Evolutionary conservation across 2,888 invertebrate species (phyloP).

Genomic region (Invenusta paracnida): DNA sequence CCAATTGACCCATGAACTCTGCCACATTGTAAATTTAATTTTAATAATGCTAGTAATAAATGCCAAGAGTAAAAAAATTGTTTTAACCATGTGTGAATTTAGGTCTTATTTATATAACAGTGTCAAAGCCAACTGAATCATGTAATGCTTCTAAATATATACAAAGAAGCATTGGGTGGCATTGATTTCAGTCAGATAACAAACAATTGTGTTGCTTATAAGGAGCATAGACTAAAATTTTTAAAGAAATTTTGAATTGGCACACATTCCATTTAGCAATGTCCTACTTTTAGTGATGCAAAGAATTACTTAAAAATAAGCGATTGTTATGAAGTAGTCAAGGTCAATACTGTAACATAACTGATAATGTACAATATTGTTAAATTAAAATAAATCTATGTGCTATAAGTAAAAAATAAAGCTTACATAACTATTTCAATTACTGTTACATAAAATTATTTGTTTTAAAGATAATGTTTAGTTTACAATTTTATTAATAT

Average conservation of each 20-base stretch:
- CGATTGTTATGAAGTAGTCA: too few species aligned
- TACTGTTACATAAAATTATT: too few species aligned
- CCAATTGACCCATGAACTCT: background rate
- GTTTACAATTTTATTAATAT: too few species aligned
- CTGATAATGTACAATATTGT: too few species aligned
- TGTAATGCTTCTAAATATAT: background rate
- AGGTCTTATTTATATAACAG: background rate
- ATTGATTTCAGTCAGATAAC: background rate
- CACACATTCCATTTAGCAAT: too few species aligned
- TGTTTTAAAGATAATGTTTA: too few species aligned
- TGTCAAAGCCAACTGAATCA: background rate
- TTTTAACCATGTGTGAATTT: background rate
- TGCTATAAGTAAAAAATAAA: too few species aligned
- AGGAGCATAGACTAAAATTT: background rate
- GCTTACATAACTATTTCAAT: too few species aligned
- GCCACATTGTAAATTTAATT: background rate
- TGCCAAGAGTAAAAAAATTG: background rate
- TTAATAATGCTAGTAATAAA: background rate
- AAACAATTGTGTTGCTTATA: background rate
- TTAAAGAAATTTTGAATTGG: background rate
- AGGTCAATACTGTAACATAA: too few species aligned
- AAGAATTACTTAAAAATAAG: too few species aligned
- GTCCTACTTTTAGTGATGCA: too few species aligned
- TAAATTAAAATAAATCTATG: too few species aligned
- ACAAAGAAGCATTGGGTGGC: background rate